phyloP scores from a whole-genome alignment of 2,113 vertebrate genomes.

The Poeciliopsis retropinna region DNA sequence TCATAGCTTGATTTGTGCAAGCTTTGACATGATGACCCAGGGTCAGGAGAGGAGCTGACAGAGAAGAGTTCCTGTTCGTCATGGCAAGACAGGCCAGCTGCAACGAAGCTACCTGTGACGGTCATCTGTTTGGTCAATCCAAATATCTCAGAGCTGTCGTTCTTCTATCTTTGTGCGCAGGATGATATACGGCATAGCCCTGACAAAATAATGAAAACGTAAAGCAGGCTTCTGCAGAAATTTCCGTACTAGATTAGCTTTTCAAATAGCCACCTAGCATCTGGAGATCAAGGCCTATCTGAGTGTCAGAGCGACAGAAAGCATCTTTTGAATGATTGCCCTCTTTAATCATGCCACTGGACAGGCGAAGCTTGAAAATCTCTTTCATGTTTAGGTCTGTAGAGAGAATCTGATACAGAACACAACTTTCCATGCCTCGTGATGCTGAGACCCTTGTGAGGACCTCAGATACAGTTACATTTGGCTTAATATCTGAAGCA shows the following conservation, averaged over 20 bases:
- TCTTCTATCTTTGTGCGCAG: constrained; percentile 26
- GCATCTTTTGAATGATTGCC: constrained; percentile 65
- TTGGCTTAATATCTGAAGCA: constrained; percentile 54
- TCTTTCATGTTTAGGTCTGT: constrained; percentile 74
- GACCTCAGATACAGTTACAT: constrained; percentile 68
- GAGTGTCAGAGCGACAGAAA: constrained; percentile 60
- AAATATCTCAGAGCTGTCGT: constrained; percentile 48
- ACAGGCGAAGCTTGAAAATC: constrained; percentile 67
- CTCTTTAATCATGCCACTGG: constrained; percentile 64
- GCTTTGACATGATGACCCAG: constrained; percentile 70
- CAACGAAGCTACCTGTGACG: constrained; percentile 43
- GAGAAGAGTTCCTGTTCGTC: constrained; percentile 57
- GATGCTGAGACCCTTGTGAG: constrained; percentile 44
- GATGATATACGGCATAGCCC: constrained; percentile 50
- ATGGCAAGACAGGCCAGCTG: constrained; percentile 36
- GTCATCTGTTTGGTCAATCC: constrained; percentile 34
- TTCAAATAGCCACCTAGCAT: constrained; percentile 69
- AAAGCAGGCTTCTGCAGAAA: constrained; percentile 51
- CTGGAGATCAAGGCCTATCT: constrained; percentile 66
- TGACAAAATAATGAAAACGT: constrained; percentile 60
- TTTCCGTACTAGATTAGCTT: constrained; percentile 67
- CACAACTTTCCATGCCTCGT: constrained; percentile 48
- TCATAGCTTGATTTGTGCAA: constrained; percentile 69
- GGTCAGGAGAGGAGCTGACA: constrained; percentile 62
- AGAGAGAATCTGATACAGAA: constrained; percentile 58